A percentile compares a stretch with the other conserved stretches of the same genome.
These are phyloP conservation scores for Electrona antarctica DNA, from an alignment of 2,113 vertebrate species.

Conservation along the genomic window DNA sequence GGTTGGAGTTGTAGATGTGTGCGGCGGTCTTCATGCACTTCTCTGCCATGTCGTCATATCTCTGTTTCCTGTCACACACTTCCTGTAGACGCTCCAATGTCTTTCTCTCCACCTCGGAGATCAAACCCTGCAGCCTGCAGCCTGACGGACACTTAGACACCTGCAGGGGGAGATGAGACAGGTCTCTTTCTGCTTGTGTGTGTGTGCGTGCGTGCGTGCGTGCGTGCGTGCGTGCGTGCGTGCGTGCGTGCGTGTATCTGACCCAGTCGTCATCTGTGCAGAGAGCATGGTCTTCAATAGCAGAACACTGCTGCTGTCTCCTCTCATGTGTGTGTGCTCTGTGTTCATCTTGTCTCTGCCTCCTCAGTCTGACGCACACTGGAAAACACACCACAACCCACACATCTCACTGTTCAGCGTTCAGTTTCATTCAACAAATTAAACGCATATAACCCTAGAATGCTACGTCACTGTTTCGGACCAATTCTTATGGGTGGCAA, in stretches of 20 bases:
- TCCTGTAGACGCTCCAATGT: conserved; percentile 44
- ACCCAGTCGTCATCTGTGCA: conserved; percentile 76
- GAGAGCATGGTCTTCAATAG: conserved; percentile 14
- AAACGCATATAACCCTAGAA: too few relatives aligned
- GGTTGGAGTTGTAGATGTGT: conserved; percentile 54
- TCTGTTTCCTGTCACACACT: conserved; percentile 48
- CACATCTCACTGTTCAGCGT: not conserved
- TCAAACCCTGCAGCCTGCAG: conserved; percentile 74
- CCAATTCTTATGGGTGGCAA: too few relatives aligned
- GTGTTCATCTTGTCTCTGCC: conserved; percentile 13
- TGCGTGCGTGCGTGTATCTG: conserved; percentile 22
- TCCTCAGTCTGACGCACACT: conserved; percentile 60
- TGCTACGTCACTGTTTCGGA: too few relatives aligned
- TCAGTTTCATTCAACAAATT: conserved; percentile 11
- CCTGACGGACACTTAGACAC: conserved; percentile 73
- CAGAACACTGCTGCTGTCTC: conserved; percentile 28
- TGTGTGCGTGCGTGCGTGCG: conserved; percentile 5
- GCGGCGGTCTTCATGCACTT: conserved; percentile 48
- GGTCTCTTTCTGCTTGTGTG: not conserved
- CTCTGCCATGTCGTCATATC: conserved; percentile 12
- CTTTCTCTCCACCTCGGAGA: conserved; percentile 50
- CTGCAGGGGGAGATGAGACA: conserved; percentile 14
- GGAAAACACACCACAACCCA: conserved; percentile 35
- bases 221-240: not conserved
- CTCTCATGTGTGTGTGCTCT: not conserved